Conservation (phyloP, 1,140 invertebrate genomes). For the Plodia interpunctella region DNA sequence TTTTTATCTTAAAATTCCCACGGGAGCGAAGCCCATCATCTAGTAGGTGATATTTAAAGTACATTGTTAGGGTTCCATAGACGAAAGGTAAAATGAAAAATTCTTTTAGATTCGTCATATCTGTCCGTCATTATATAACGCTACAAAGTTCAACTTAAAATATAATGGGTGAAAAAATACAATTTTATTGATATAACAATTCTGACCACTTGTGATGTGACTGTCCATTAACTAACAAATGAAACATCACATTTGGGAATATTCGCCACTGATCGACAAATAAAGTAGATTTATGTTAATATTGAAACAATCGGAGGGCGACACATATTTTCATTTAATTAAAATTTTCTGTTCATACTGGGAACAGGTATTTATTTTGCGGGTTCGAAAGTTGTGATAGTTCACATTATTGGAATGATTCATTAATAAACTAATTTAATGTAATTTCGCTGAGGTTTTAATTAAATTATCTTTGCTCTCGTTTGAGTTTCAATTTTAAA, state of each 20-base stretch:
- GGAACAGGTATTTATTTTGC: conserved; percentile 16
- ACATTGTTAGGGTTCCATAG: no score
- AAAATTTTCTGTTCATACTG: conserved; percentile 25
- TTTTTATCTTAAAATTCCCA: no score
- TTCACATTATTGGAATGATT: conserved; percentile 10
- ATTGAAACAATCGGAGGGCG: conserved; percentile 40
- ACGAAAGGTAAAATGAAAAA: no score
- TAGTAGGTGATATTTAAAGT: no score
- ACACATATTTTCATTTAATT: conserved; percentile 39
- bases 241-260: conserved; percentile 4
- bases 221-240: neutral
- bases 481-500: neutral
- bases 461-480: neutral
- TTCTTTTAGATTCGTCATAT: no score
- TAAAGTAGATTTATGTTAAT: conserved; percentile 38
- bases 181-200: no score
- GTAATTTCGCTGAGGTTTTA: neutral
- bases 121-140: no score
- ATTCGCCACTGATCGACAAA: conserved; percentile 29
- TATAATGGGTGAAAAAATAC: no score
- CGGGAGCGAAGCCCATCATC: no score
- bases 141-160: no score
- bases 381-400: conserved; percentile 15
- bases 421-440: conserved; percentile 10
- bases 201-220: neutral